These are phyloP conservation scores for Atherinosoma microstoma DNA, from an alignment of 2,797 vertebrate genomes.

Conservation along the genomic window DNA sequence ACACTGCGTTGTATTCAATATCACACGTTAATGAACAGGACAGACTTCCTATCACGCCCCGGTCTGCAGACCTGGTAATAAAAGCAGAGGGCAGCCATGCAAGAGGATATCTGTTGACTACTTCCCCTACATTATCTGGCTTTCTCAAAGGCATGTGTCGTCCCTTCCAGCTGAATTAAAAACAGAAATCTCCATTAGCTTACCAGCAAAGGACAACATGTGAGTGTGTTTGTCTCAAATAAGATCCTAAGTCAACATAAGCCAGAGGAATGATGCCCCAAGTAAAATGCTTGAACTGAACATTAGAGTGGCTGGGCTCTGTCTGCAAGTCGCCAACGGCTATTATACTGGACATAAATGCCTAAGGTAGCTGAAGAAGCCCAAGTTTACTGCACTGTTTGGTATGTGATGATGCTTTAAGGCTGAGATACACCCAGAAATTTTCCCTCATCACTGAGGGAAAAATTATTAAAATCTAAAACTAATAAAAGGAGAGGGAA, in stretches of 20 bases:
- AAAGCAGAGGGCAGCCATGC: constrained; percentile 5
- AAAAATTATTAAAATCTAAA: constrained; percentile 6
- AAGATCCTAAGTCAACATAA: constrained; percentile 26
- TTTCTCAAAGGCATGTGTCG: constrained; percentile 16
- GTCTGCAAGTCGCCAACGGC: neutral
- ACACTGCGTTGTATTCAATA: constrained; percentile 19
- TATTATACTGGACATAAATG: neutral
- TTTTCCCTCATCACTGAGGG: neutral
- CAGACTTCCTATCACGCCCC: neutral
- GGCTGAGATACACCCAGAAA: neutral
- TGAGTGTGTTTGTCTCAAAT: constrained; percentile 25
- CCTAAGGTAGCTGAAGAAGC: constrained; percentile 4
- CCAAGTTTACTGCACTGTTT: neutral
- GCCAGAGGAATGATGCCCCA: constrained; percentile 2
- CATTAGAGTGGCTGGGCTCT: constrained; percentile 1
- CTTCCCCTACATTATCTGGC: constrained; percentile 6
- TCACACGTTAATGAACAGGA: constrained; percentile 15
- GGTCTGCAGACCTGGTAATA: constrained; percentile 11
- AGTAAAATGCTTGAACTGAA: constrained; percentile 27
- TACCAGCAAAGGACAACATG: constrained; percentile 16
- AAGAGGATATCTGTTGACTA: constrained; percentile 25
- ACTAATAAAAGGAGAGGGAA: neutral
- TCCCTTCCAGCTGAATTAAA: constrained; percentile 33
- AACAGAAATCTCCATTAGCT: constrained; percentile 32
- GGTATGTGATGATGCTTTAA: neutral